Base-by-base conservation (phyloP, 2,888 invertebrate genomes). In the Tipula lateralis region DNA sequence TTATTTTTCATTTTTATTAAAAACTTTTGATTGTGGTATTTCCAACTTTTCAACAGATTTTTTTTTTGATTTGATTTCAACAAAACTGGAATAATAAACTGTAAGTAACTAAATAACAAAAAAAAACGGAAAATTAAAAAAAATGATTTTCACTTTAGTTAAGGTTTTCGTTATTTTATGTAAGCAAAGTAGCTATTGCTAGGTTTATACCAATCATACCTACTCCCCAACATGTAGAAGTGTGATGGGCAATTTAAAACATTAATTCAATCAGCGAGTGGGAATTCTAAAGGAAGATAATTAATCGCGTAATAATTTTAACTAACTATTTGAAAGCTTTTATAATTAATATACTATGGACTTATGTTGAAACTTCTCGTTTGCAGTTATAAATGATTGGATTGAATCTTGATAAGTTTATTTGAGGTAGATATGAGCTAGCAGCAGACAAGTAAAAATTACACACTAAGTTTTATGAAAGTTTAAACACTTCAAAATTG, bases 1-100 rank as follows among this genome's bases (percentile, higher is more conserved):
- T 66, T 66, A 24, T 66, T 66, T n/a, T 50, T 50, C 19, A 50
- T 50, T 50, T 66, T 66, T 66, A 66, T 66, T 24, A 66, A 66
- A 66, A 66, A 66, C 66, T 66, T 66, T 66, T 66, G 66, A 66
- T 66, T 66, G 66, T 66, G 66, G 66, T 66, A 66, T 66, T 66
- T 66, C 9, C 66, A 66, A 66, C 66, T 66, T 66, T 66, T 66
- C 66, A 66, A 24, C 66, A 66, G 66, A 66, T 66, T 66, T 66
- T 66, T 24, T 0, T 66, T 66, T 66, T 50, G 19, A 24, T 66
- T 66, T 66, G 7, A 66, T 66, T 66, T 66, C 24, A 66, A 24
- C 66, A 66, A 66, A 66, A 66, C 66, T 66, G 12, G 9, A 66
- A 66, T 66, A 24, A 66, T 7, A 66, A 66, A 66, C 39, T 39